Evolutionary conservation across 2,888 invertebrate genomes (phyloP), one percentile per base, ranked within the genome.

Genomic region (Autographa pulchrina): DNA sequence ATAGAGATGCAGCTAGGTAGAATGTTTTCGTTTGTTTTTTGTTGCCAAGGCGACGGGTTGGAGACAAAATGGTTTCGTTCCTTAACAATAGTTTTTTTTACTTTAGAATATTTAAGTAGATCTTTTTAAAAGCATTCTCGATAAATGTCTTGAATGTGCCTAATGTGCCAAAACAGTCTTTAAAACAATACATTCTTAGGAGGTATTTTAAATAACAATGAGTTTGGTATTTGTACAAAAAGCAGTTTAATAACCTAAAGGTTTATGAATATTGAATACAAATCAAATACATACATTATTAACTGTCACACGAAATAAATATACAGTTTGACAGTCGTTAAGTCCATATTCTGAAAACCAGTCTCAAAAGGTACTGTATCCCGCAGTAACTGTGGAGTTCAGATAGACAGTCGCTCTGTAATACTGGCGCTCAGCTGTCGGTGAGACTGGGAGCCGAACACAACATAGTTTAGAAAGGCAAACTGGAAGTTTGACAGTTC

Each of bases 1-100:
- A 70, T 66, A 66, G 65, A 61, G 60, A 62, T 25, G 14, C 14
- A 48, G 31, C 25, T 31, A 43, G 9, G 3, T 20, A 14, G 61
- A 11, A 64, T 13, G 48, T 48, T 62, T 20, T n/a, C 14, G 63
- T 6, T 6, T 1, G 25, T 2, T 41, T 13, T 38, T 38, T 38
- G 38, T 38, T 6, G 59, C 20, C 54, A 18, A 20, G 54, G n/a
- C 9, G 11, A 25, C 25, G 54, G 25, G 6, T 25, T 56, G 18
- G 54, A 8, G 54, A 56, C 48, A n/a, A 48, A 43, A 43, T 41
- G 43, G 48, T 48, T n/a, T 7, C 48, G 38, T 11, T 48, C n/a
- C n/a, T n/a, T 48, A 48, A 48, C 8, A n/a, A n/a, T 48, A 48
- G 48, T 6, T 48, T 48, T 16, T 48, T 48, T 48, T 48, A n/a